Evolutionary conservation across 1,140 invertebrate species (phyloP).

Genomic region (Bombus turneri): DNA sequence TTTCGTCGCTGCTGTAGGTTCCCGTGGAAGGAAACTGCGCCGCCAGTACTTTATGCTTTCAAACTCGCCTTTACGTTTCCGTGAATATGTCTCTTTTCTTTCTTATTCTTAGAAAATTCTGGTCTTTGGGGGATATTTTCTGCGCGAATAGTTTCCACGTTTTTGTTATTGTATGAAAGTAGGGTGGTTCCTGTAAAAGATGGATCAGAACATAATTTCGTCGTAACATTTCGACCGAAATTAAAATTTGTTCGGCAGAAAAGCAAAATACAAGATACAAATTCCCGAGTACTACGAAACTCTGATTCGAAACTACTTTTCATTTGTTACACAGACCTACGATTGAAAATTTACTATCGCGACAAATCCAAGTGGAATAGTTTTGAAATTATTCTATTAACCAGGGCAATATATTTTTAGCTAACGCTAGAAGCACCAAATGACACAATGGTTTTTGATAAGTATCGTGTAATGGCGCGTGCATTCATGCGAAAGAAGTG

Average conservation of each 20-base stretch:
- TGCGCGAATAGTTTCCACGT: too few species aligned
- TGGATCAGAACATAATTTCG: not conserved
- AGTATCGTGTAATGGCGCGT: slow-evolving; percentile 31
- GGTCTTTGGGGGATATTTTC: not conserved
- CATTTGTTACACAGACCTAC: too few species aligned
- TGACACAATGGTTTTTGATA: not conserved
- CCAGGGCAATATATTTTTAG: not conserved
- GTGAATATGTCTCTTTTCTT: not conserved
- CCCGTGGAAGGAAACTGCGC: not conserved
- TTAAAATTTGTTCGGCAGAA: too few species aligned
- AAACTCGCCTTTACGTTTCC: not conserved
- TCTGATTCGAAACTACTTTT: too few species aligned
- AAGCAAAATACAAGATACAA: too few species aligned
- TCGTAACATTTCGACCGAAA: not conserved
- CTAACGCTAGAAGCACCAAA: not conserved
- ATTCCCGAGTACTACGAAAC: too few species aligned
- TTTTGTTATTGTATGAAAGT: not conserved
- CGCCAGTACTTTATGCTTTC: not conserved
- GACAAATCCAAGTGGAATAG: not conserved
- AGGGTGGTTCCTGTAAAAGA: not conserved
- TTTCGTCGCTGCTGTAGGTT: slow-evolving; percentile 8
- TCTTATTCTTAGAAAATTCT: not conserved
- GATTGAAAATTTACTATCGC: too few species aligned
- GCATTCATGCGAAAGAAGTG: slow-evolving; percentile 33
- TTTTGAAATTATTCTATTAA: not conserved